Evolutionary conservation across 2,888 invertebrate species (phyloP), one percentile per base, ranked within the genome.

Genomic region (Cybosia mesomella): DNA sequence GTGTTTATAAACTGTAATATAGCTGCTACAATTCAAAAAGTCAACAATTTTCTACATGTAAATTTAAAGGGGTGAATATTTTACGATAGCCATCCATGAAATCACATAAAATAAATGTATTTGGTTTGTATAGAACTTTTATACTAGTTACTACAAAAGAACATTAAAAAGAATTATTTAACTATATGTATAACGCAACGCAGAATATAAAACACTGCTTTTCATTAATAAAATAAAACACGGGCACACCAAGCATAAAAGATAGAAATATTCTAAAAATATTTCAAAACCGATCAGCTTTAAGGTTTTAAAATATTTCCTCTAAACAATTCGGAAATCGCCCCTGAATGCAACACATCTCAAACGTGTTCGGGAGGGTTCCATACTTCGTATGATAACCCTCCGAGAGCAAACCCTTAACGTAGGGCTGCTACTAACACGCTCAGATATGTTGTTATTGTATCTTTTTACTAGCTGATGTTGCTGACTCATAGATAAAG

Each of bases 361-460:
- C 64, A 60, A 43, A 76, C 76, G 80, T 79, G 77, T 77, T 75
- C 74, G 74, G 72, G 80, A 85, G 86, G 89, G 87, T 83, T 83
- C 83, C 85, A 83, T 84, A 77, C 82, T 75, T 74, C 79, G 73
- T 75, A 80, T 75, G 88, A 85, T 89, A 90, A 89, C 91, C 90
- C 90, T 91, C 87, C 68, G 78, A 79, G 80, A 84, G 81, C 79
- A 84, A 85, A 80, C 84, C 85, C 83, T 85, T 74, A 62, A 66
- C 63, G 13, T 75, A 92, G 92, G 92, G 92, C 62, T 91, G 87
- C n/a, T 54, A 66, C 61, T 3, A 0, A 43, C 18, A 54, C 58
- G 13, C 18, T 53, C 21, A 53, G 13, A 32, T 32, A 11, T 62
- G 32, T 62, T 15, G 21, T 59, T 59, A 32, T 32, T 43, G 43